Evolutionary conservation across 2,113 vertebrate species (phyloP), one percentile per base, ranked within the genome.

Genomic region (Danionella cerebrum): DNA sequence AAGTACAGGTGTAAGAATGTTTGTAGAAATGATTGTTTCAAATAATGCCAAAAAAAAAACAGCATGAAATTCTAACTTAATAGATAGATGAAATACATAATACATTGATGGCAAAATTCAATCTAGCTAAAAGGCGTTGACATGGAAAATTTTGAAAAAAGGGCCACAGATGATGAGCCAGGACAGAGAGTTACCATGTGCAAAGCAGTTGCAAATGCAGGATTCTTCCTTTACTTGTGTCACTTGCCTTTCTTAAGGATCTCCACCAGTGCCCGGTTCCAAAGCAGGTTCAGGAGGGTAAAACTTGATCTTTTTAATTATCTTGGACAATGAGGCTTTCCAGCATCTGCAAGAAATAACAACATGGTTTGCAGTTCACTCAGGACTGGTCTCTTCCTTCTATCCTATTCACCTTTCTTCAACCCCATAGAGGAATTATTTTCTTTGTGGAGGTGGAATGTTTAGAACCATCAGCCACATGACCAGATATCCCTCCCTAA

Each of bases 21-120:
- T 41, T 41, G n/a, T 41, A 41, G 39, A 42, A 42, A 16, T 42
- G 6, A 14, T 42, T 18, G 39, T 42, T 41, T 13, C 38, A 41
- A 41, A 41, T 41, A 41, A 5, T 41, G 38, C 38, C n/a, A n/a
- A n/a, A n/a, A 41, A 41, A 14, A 14, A 41, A 41, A 41, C 38
- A 14, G 38, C 38, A 41, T 41, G 12, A 41, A 41, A 41, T 41
- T 41, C 38, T 14, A 41, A 41, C n/a, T 41, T 33, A 33, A 33
- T 33, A 33, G 29, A 4, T 31, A 4, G 29, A 31, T 3, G 3
- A 31, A 4, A 31, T 31, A 31, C 4, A 31, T 31, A 7, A 4
- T 47, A 53, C 33, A 31, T 67, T n/a, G 51, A 67, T 33, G 51
- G 65, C 50, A 36, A 36, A 50, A 16, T 67, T 55, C 36, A 67